phyloP scores from a whole-genome alignment of 2,797 vertebrate species.

The Eulemur rubriventer region DNA sequence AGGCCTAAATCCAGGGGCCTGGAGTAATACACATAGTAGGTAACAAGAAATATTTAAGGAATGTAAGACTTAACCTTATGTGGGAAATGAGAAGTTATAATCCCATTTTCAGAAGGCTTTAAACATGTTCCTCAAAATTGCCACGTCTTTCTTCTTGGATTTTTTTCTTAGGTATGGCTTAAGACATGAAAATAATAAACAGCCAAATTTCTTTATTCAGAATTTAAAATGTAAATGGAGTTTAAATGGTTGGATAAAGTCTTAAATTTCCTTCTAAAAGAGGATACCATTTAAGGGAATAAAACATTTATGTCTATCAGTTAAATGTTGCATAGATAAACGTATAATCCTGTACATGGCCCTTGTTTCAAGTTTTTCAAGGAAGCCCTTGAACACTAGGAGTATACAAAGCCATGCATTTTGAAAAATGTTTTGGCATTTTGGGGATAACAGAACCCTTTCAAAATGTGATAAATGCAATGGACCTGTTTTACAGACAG shows the following conservation, averaged over 20 bases:
- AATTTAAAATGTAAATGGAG: constrained; percentile 39
- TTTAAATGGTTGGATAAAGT: background rate
- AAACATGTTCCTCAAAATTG: constrained; percentile 25
- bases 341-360: background rate
- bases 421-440: background rate
- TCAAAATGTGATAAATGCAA: constrained; percentile 13
- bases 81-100: constrained; percentile 5
- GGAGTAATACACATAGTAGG: background rate
- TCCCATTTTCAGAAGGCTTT: constrained; percentile 20
- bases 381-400: background rate
- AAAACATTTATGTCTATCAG: background rate
- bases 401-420: background rate
- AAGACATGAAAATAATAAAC: constrained; percentile 25
- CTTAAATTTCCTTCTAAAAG: constrained; percentile 47
- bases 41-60: background rate
- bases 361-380: background rate
- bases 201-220: background rate
- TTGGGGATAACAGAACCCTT: background rate
- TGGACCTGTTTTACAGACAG: background rate
- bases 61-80: background rate
- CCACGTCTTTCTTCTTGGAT: background rate
- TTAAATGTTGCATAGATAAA: constrained; percentile 15
- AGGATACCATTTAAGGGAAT: background rate
- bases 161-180: background rate
- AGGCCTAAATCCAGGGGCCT: background rate